Base-by-base conservation (phyloP, 2,888 invertebrate species). In the Coelopa pilipes region DNA sequence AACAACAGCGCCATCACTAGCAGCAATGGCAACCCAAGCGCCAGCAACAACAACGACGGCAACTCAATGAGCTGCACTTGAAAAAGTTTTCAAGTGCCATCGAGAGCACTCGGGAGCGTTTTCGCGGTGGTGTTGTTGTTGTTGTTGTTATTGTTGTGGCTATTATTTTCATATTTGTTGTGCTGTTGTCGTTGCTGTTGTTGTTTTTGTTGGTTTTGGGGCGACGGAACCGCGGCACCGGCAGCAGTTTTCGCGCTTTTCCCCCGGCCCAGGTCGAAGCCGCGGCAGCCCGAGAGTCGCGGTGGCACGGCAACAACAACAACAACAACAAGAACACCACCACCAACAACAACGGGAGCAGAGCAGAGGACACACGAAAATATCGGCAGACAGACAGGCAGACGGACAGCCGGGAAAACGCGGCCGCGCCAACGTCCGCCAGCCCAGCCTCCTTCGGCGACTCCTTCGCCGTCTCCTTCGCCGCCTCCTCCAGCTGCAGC, bases 251-350 rank as follows among this genome's bases (percentile, higher is more conserved):
- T 47, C 45, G 46, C 45, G 63, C 34, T 4, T 34, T 34, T 34
- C 34, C 7, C 34, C 34, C 34, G 34, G 34, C 34, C 34, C 34
- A 34, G 34, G 34, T 34, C 34, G 7, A 34, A 34, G 34, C 34
- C 34, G 2, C 34, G 34, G 34, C 34, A 2, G 7, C 34, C 4
- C 34, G 34, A 34, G 7, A 34, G 34, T 7, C 4, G 34, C 34
- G 7, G 34, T 45, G 0, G 46, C 46, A n/a, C 7, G 46, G n/a
- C 46, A n/a, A 15, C 46, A 9, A 10, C 15, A 46, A 47, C n/a
- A 75, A 19, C 65, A 73, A 15, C 46, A 9, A 10, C 15, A 46
- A 47, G 17, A 75, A 19, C 65, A 73, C 21, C 62, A 75, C 34
- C 68, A 76, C 9, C 73, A 70, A 7, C 49, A 74, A 66, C 50